Conservation (phyloP, 2,888 invertebrate genomes). For the Anthophora plumipes region DNA sequence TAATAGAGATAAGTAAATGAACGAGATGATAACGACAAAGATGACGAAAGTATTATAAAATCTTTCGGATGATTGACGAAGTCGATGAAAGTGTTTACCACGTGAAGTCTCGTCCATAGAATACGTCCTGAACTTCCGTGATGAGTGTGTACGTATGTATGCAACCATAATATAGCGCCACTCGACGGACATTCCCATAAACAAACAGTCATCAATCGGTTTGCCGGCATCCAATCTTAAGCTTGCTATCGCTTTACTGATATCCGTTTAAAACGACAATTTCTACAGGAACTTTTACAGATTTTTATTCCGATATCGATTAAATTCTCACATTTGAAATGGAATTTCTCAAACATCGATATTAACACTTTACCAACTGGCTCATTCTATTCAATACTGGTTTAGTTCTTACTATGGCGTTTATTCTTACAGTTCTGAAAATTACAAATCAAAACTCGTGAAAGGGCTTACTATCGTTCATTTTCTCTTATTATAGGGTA, state of each 20-base stretch:
- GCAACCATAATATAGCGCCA: slow-evolving; percentile 32
- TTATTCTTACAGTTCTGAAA: too few species aligned
- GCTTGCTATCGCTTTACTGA: slow-evolving; percentile 12
- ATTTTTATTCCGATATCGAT: not conserved
- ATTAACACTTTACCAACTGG: too few species aligned
- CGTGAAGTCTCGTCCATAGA: slow-evolving; percentile 15
- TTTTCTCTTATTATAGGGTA: too few species aligned
- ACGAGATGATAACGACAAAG: too few species aligned
- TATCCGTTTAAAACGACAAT: not conserved
- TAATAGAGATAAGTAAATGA: too few species aligned
- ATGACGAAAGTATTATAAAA: not conserved
- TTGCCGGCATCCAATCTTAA: slow-evolving; percentile 11
- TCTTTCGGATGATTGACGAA: not conserved
- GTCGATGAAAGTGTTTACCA: slow-evolving; percentile 39
- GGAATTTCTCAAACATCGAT: too few species aligned
- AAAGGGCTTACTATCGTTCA: too few species aligned
- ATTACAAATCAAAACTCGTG: too few species aligned
- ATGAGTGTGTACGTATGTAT: not conserved
- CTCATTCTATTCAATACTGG: too few species aligned
- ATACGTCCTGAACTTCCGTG: not conserved
- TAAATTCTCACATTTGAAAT: too few species aligned
- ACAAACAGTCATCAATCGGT: slow-evolving; percentile 49
- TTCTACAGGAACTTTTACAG: not conserved
- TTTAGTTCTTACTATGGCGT: too few species aligned
- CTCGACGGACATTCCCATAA: slow-evolving; percentile 44